Percentiles rank a stretch among this genome's conserved stretches.
These are phyloP conservation scores for Spermophilus dauricus DNA, from an alignment of 2,113 vertebrate genomes.

Conservation along the genomic window DNA sequence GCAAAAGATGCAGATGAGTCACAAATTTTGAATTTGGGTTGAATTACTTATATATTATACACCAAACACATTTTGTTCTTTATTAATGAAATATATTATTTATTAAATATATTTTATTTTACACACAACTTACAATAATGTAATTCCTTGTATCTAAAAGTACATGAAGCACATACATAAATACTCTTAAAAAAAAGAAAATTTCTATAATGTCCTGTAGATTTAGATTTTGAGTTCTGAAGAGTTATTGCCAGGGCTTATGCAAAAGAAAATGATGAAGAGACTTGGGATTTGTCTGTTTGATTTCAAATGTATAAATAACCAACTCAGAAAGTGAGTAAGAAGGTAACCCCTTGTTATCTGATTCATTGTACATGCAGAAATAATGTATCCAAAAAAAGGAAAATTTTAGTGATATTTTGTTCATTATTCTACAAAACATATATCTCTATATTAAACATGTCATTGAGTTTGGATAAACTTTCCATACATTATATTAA, in stretches of 20 bases:
- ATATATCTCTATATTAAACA: neutral
- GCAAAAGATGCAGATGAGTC: neutral
- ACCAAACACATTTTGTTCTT: constrained; percentile 14
- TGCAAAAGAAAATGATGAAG: constrained; percentile 29
- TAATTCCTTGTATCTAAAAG: constrained; percentile 18
- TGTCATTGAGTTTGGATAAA: neutral
- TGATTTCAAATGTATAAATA: neutral
- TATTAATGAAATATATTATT: neutral
- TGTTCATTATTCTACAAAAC: constrained; percentile 40
- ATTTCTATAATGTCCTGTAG: constrained; percentile 8
- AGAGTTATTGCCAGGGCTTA: neutral
- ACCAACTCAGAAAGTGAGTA: neutral
- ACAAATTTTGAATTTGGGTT: neutral
- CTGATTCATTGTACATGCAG: neutral
- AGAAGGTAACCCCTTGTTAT: neutral
- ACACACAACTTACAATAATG: constrained; percentile 33
- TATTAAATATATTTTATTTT: neutral
- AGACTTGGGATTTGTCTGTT: neutral
- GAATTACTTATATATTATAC: neutral
- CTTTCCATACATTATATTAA: constrained; percentile 12
- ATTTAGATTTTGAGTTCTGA: neutral
- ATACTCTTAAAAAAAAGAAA: constrained; percentile 10
- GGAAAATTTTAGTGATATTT: constrained; percentile 45
- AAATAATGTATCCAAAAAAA: neutral
- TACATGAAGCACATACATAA: constrained; percentile 51